Percentiles rank a stretch among this genome's conserved stretches.
These are phyloP conservation scores for Thalpophila matura DNA, from an alignment of 2,888 invertebrate species.

Conservation along the genomic window DNA sequence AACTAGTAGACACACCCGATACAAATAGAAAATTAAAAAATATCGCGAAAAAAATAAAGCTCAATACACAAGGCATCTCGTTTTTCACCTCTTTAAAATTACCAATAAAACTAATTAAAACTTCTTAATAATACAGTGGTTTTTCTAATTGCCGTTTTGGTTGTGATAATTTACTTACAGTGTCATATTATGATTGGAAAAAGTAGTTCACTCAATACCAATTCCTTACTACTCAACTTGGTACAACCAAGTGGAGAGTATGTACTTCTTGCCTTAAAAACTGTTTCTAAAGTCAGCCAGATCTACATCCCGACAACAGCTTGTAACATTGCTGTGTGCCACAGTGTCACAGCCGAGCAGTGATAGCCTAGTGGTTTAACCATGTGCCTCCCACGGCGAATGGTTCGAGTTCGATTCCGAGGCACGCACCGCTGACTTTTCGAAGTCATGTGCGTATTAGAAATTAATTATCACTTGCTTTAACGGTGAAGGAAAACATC, in stretches of 20 bases:
- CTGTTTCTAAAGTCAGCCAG: constrained; percentile 28
- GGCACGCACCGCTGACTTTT: no score
- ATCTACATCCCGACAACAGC: no score
- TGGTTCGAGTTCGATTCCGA: no score
- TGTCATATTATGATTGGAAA: no score
- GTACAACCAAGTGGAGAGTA: constrained; percentile 13
- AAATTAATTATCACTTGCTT: no score
- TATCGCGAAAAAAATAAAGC: constrained; percentile 67
- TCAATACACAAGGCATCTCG: constrained; percentile 66
- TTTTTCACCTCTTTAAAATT: constrained; percentile 49
- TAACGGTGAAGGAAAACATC: no score
- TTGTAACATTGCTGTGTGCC: no score
- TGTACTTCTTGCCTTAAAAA: background rate
- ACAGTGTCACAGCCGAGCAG: no score
- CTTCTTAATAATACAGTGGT: constrained; percentile 38
- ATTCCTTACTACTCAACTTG: constrained; percentile 20
- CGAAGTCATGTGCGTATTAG: no score
- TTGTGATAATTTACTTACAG: constrained; percentile 8
- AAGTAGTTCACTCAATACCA: no score
- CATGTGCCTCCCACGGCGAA: no score
- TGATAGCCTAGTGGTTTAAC: no score
- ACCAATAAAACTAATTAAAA: constrained; percentile 43
- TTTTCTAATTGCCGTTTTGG: constrained; percentile 21
- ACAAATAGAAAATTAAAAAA: constrained; percentile 52
- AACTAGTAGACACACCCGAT: constrained; percentile 47